Evolutionary conservation across 2,888 invertebrate genomes (phyloP).

Genomic region (Drosophila histrio): DNA sequence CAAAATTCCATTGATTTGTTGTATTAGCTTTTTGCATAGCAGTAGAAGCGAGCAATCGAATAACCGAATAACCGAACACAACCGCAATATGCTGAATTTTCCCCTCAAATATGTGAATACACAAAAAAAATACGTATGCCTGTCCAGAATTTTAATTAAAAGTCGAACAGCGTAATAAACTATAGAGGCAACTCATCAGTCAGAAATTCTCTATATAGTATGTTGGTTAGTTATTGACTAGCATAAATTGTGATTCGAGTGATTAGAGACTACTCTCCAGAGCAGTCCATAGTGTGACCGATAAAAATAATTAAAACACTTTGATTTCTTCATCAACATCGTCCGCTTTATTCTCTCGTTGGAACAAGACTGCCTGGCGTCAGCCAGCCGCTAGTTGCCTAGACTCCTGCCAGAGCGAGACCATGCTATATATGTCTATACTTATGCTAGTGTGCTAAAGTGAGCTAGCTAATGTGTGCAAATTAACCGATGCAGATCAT

Average conservation of each 20-base stretch:
- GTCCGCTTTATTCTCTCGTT: no score
- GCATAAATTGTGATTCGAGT: constrained; percentile 2
- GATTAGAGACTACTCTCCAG: constrained; percentile 12
- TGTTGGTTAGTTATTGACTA: constrained; percentile 13
- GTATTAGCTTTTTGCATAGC: constrained; percentile 28
- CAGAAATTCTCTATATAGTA: neutral
- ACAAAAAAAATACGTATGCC: neutral
- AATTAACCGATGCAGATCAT: no score
- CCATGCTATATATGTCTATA: no score
- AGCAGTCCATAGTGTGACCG: no score
- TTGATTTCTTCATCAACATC: no score
- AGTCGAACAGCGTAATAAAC: constrained; percentile 2
- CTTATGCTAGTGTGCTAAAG: no score
- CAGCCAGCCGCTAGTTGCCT: no score
- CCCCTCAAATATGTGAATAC: neutral
- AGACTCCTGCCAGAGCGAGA: no score
- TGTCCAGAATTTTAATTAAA: constrained; percentile 7
- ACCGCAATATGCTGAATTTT: constrained; percentile 16
- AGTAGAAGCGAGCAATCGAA: neutral
- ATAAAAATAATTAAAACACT: no score
- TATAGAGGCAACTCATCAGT: neutral
- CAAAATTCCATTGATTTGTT: constrained; percentile 48
- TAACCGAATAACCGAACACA: neutral
- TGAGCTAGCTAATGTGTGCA: no score
- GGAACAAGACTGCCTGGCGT: no score